These are phyloP conservation scores for Callyntrura sp. DNA, from an alignment of 2,888 invertebrate genomes.

Conservation along the genomic window DNA sequence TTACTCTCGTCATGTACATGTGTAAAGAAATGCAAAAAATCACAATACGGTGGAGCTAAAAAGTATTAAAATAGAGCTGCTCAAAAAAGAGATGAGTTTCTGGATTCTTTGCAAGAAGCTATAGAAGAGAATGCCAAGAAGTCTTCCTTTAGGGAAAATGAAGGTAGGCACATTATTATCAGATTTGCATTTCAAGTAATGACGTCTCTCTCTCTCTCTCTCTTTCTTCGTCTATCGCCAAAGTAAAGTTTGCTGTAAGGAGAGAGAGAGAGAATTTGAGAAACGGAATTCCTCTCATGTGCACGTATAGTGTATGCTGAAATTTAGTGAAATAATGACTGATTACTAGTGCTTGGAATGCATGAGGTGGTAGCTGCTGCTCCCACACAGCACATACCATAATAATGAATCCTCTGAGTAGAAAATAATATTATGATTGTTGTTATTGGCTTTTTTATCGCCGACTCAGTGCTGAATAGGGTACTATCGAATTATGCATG, in stretches of 20 bases:
- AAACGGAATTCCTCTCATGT: slow-evolving; percentile 41
- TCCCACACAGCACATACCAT: no score
- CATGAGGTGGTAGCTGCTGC: slow-evolving; percentile 62
- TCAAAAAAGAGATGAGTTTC: slow-evolving; percentile 14
- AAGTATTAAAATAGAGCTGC: slow-evolving; percentile 11
- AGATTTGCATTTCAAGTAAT: slow-evolving; percentile 74
- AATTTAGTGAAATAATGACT: slow-evolving; percentile 70
- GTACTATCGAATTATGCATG: slow-evolving; percentile 61
- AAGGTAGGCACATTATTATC: slow-evolving; percentile 80
- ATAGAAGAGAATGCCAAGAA: slow-evolving; percentile 53
- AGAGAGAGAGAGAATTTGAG: not conserved
- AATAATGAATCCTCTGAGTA: no score
- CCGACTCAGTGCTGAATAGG: not conserved
- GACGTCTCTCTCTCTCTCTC: slow-evolving; percentile 64
- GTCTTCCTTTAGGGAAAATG: slow-evolving; percentile 61
- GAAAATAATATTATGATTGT: slow-evolving; percentile 45
- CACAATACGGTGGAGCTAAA: slow-evolving; percentile 45
- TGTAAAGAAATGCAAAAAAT: slow-evolving; percentile 33
- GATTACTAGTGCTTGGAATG: slow-evolving; percentile 74
- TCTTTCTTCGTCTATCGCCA: slow-evolving; percentile 44
- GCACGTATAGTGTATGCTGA: slow-evolving; percentile 44
- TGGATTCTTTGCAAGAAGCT: not conserved
- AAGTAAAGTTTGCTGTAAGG: no score
- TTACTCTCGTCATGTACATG: slow-evolving; percentile 10
- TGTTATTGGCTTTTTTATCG: slow-evolving; percentile 46